Percentiles rank a stretch among this genome's conserved stretches.
phyloP scores from a whole-genome alignment of 2,888 invertebrate species.

The Rotaria sp. region DNA sequence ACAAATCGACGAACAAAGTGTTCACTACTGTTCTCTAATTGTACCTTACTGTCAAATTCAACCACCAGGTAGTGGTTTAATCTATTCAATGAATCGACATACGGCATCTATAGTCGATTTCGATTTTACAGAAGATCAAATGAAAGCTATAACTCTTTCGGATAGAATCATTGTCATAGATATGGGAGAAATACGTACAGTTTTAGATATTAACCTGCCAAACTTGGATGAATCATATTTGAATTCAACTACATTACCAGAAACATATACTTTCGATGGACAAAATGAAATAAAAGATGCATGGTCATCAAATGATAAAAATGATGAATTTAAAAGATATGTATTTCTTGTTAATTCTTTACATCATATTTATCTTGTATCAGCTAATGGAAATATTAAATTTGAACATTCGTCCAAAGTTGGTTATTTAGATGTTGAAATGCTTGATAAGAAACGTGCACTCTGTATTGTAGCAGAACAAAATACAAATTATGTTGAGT shows the following conservation, averaged over 20 bases:
- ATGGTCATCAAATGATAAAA: background rate
- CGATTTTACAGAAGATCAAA: background rate
- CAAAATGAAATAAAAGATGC: background rate
- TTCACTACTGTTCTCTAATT: background rate
- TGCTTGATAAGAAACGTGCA: background rate
- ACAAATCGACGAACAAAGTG: background rate
- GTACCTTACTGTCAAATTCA: slow-evolving; percentile 19
- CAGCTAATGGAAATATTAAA: background rate
- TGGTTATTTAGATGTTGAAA: background rate
- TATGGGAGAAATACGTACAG: background rate
- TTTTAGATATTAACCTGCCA: background rate
- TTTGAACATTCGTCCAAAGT: background rate
- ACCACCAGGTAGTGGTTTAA: background rate
- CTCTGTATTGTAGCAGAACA: background rate
- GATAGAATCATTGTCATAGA: background rate
- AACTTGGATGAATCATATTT: background rate
- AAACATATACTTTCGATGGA: background rate
- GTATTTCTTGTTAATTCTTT: background rate
- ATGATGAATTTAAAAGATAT: background rate
- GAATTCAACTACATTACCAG: background rate
- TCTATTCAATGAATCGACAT: slow-evolving; percentile 30
- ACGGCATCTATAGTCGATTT: background rate
- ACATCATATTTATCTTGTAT: background rate
- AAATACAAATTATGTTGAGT: background rate
- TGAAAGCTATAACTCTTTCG: background rate